Percentiles rank a stretch among this genome's conserved stretches.
These are phyloP conservation scores for Coelopa frigida DNA, from an alignment of 1,140 invertebrate genomes.

Conservation along the genomic window DNA sequence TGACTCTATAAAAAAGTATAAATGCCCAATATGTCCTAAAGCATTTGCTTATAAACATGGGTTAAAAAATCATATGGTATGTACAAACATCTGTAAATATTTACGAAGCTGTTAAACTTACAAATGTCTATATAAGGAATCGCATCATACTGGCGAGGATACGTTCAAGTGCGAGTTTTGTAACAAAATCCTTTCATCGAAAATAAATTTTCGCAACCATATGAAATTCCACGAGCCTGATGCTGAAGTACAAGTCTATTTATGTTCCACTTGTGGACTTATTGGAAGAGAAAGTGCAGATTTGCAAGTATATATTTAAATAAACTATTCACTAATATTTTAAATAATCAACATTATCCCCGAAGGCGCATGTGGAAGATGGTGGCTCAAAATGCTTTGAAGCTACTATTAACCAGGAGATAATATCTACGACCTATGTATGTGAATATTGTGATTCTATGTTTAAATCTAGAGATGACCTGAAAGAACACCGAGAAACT, in stretches of 20 bases:
- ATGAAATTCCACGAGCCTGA: slow-evolving; percentile 19
- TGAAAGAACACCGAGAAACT: slow-evolving; percentile 25
- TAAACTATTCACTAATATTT: no score
- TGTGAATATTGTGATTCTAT: slow-evolving; percentile 33
- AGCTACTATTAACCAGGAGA: no score
- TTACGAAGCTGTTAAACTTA: background rate
- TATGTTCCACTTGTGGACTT: slow-evolving; percentile 27
- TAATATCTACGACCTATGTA: slow-evolving; percentile 22
- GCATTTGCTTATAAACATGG: slow-evolving; percentile 24
- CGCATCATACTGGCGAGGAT: no score
- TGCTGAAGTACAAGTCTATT: slow-evolving; percentile 19
- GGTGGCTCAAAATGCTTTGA: no score
- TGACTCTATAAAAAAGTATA: slow-evolving; percentile 18
- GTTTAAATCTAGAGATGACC: slow-evolving; percentile 21
- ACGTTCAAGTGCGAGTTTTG: no score
- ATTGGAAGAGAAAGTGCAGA: slow-evolving; percentile 18
- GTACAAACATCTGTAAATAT: background rate
- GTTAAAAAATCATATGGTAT: slow-evolving; percentile 28
- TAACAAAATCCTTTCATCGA: no score
- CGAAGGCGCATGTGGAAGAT: no score
- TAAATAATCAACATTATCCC: no score
- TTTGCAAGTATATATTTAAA: no score
- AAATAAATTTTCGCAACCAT: slow-evolving; percentile 8
- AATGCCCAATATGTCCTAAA: slow-evolving; percentile 23
- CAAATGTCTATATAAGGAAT: background rate